Conservation (phyloP, 2,888 invertebrate species). For the Apantesis nais region DNA sequence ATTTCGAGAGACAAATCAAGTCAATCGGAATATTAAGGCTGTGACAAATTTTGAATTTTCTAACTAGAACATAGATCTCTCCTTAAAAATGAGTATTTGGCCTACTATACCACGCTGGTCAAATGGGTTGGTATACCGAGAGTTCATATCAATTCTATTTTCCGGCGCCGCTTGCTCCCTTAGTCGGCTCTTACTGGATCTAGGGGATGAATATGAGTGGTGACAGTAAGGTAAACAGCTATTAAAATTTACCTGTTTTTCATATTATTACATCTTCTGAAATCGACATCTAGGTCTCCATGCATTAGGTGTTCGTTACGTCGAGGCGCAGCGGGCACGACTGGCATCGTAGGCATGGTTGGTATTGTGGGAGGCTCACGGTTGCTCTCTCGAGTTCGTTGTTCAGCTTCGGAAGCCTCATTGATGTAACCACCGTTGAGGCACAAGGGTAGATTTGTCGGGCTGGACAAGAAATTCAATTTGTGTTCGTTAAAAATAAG, state of each 20-base stretch:
- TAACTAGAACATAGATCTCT: no score
- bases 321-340: conserved; percentile 48
- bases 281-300: conserved; percentile 62
- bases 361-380: conserved; percentile 57
- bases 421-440: conserved; percentile 92
- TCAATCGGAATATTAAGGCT: no score
- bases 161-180: no score
- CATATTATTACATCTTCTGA: conserved; percentile 86
- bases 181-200: no score
- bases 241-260: conserved; percentile 77
- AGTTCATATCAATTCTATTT: no score
- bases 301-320: conserved; percentile 53
- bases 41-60: no score
- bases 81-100: no score
- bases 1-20: no score
- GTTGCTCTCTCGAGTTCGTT: conserved; percentile 72
- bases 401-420: conserved; percentile 89
- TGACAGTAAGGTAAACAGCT: no score
- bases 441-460: conserved; percentile 89
- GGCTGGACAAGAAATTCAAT: conserved; percentile 70
- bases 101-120: no score
- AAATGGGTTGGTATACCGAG: no score
- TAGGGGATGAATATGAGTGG: no score
- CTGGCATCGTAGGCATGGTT: conserved; percentile 28
- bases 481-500: not conserved